Base-by-base conservation (phyloP, 2,797 vertebrate species). In the Poliocrania exsul region DNA sequence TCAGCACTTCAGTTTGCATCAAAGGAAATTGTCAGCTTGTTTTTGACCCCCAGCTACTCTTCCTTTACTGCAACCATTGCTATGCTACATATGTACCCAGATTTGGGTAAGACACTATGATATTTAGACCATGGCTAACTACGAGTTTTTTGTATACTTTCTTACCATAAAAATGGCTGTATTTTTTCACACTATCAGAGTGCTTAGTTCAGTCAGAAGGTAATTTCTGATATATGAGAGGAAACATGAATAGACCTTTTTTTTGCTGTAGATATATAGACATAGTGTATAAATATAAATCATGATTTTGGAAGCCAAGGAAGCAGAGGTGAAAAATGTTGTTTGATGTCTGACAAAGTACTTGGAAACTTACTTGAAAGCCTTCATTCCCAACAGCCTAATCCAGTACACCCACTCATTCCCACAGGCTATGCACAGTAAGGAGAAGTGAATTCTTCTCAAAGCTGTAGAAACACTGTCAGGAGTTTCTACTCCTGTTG, bases 321-420 rank as follows among this genome's bases (percentile, higher is more conserved):
- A 58, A 5, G 3, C 2, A 26, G 23, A 91, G 31, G 35, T 49
- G 60, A 81, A 89, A 81, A 81, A 37, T 21, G 16, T 35, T 57
- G 9, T 42, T 75, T 65, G 46, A 42, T 0, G 1, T 26, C 46
- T 91, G 89, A 58, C 19, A 65, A 70, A 47, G 16, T 40, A 65
- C 37, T 47, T 75, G 51, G 60, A 93, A 81, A 25, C 29, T 46
- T 58, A 37, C 16, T 67, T 73, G 37, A 51, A 1, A 13, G 38
- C 46, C 42, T 88, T n/a, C 25, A 13, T 11, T 71, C 33, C 53
- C 65, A 53, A 35, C 57, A 91, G 44, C 46, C 26, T 70, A 67
- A 53, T 40, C 40, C 24, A 31, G 49, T 16, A 50, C 16, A 23
- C 11, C 12, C 0, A 0, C 51, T 72, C 5, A 0, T 47, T 84